Evolutionary conservation across 2,888 invertebrate genomes (phyloP), one percentile per base, ranked within the genome.

Genomic region (Hermaeophaga mercurialis): DNA sequence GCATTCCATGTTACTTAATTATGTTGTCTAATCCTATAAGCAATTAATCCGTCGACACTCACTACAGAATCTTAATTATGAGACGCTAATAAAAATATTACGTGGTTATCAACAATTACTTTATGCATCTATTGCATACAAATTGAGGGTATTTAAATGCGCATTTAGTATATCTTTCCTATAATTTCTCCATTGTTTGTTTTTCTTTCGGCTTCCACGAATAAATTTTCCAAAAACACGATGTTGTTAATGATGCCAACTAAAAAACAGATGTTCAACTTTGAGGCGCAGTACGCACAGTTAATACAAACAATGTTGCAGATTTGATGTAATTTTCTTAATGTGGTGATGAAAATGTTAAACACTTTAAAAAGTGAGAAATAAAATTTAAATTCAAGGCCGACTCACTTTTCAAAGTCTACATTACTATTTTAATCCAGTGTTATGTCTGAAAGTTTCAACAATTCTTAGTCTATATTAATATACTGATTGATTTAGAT

Each of bases 241-340:
- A 19, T n/a, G n/a, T n/a, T n/a, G n/a, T n/a, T n/a, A n/a, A n/a
- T n/a, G n/a, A n/a, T 22, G 43, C 8, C 2, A 24, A 11, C 43
- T 19, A 11, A 22, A 24, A 43, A 43, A 24, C 43, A 43, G 14
- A 43, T 43, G 43, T 43, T 43, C 24, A 22, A 24, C 9, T 43
- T 24, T 43, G 22, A 24, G n/a, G 22, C 43, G 43, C 24, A 39
- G n/a, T 24, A 22, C 43, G 22, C 3, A 28, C 28, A 9, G 28
- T n/a, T 17, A 39, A 39, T 3, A 14, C 11, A n/a, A 11, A 39
- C 39, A 39, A 5, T 17, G 39, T 39, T 17, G 14, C 11, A 19
- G n/a, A 39, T 39, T 39, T 39, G n/a, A 39, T 12, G 28, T 28
- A 28, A 28, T 28, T 28, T 28, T 28, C 28, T 28, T 28, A 2